Base-by-base conservation (phyloP, 2,797 vertebrate genomes). In the Sebastes iracundus region DNA sequence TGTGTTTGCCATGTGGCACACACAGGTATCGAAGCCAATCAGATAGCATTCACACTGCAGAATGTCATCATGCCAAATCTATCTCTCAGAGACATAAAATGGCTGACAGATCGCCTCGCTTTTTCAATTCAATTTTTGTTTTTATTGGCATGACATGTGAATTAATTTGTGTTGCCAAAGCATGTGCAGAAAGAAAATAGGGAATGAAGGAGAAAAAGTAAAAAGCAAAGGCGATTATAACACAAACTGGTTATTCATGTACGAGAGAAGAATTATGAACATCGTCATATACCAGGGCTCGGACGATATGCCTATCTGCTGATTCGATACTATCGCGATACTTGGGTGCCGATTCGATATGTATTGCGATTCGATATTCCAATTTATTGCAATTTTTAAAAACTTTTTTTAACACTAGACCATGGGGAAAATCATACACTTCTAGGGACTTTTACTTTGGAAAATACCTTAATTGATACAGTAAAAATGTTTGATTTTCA, bases 11-110 rank as follows among this genome's bases (percentile, higher is more conserved):
- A 42, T 61, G 28, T 13, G 28, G 65, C 28, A 28, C 28, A 62
- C 64, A 49, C 35, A 38, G 35, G 23, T 53, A 52, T 27, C 10
- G 28, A 58, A 56, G 67, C 73, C 59, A 82, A 83, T 87, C 67
- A 61, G 83, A 83, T 79, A 78, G 78, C 32, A 72, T 84, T 83
- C 59, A 77, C 59, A 32, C 33, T 7, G 30, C 63, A 76, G 20
- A 76, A 73, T 58, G 72, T 70, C 68, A 53, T 63, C 78, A 52
- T 35, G 68, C 52, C 71, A 80, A 69, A 66, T 8, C 7, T 16
- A 9, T 74, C 58, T 56, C 59, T 70, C 63, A 52, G 23, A 75
- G 23, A 55, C 52, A 59, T 13, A 27, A 72, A 72, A 72, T 27
- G 30, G 18, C 18, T 46, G 63, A 30, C 60, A 63, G 64, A 77